Base-by-base conservation (phyloP, 2,888 invertebrate species). In the Diaphora mendica region DNA sequence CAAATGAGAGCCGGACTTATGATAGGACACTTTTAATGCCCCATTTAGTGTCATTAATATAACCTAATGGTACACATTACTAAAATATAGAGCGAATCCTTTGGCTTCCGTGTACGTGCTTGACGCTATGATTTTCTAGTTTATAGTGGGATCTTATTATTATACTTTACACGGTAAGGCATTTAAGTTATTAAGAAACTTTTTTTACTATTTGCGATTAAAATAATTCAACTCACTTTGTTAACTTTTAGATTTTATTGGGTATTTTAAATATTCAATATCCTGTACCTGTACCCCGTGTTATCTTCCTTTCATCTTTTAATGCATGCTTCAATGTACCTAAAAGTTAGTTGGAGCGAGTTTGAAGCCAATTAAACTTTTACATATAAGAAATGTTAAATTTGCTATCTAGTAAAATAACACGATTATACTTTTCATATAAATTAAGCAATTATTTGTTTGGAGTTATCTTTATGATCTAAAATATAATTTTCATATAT, bases 1-100 rank as follows among this genome's bases (percentile, higher is more conserved):
- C 95, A 94, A 95, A 94, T 94, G 92, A 91, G 92, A 88, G 73
- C 86, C 87, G 86, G 87, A 92, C 92, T 93, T 91, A 91, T 89
- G 91, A 91, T 87, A 86, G 90, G 91, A 90, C 92, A 93, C 92
- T 94, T 93, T 94, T 94, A 92, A 93, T 92, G 89, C 86, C 80
- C 88, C 90, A 89, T 91, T 91, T 89, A 89, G 81, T 84, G 80
- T 80, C 88, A 83, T 87, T 92, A 92, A 93, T 92, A 91, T 90
- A 87, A 87, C 85, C 85, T 89, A 89, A 91, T 91, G 84, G 86
- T 77, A 75, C 82, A 80, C 85, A 81, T 80, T 76, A 80, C 80
- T 91, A 85, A 92, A 89, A 90, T 91, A 92, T 87, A 82, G 79
- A 77, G 80, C 79, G 73, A 79, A 78, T 79, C 84, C 82, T 83